phyloP scores from a whole-genome alignment of 2,113 vertebrate species.

The Erinaceus europaeus region DNA sequence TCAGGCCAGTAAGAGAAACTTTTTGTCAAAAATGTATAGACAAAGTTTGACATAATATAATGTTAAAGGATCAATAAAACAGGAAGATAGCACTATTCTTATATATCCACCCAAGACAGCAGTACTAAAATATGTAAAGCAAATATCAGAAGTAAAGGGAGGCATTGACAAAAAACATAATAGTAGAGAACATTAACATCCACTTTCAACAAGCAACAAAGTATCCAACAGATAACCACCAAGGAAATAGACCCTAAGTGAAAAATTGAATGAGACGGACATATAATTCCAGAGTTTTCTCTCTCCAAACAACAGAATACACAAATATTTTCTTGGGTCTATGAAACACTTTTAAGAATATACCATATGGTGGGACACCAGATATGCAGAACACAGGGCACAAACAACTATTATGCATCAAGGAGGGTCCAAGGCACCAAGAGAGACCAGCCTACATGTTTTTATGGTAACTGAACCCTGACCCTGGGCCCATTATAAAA shows the following conservation, averaged over 20 bases:
- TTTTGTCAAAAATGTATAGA: background rate
- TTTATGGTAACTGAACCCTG: too few relatives aligned
- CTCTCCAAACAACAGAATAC: background rate
- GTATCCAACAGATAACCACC: too few relatives aligned
- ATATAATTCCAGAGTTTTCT: too few relatives aligned
- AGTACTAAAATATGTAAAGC: background rate
- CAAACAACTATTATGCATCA: too few relatives aligned
- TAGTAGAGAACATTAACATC: background rate
- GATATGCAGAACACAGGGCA: too few relatives aligned
- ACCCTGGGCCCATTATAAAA: too few relatives aligned
- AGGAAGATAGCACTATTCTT: background rate
- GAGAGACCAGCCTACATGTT: too few relatives aligned
- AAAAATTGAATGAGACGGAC: too few relatives aligned
- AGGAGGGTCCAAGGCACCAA: too few relatives aligned
- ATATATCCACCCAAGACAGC: background rate
- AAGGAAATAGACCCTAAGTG: too few relatives aligned
- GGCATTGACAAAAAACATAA: background rate
- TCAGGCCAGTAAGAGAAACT: background rate
- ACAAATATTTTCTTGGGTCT: background rate
- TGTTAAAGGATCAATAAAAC: background rate
- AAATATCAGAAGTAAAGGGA: background rate
- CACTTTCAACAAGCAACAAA: background rate
- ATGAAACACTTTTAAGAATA: background rate
- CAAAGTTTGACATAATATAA: background rate
- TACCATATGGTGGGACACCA: background rate